Percentiles rank a stretch among this genome's conserved stretches.
Evolutionary conservation across 2,888 invertebrate species (phyloP).

Genomic region (Andrena dorsata): DNA sequence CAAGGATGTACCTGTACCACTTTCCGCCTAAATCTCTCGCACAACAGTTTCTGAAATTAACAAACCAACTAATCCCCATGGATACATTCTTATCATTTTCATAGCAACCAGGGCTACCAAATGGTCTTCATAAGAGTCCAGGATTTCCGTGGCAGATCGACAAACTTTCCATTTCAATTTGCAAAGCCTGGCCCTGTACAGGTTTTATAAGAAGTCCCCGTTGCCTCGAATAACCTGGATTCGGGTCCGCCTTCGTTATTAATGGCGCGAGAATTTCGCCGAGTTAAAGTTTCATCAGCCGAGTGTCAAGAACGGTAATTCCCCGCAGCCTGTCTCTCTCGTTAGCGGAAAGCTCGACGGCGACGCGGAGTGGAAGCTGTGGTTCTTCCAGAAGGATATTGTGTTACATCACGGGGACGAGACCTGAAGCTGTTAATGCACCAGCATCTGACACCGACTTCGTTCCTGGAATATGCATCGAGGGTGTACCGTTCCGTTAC

Average conservation of each 20-base stretch:
- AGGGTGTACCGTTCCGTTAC: constrained; percentile 73
- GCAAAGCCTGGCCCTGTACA: background rate
- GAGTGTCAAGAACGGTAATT: constrained; percentile 42
- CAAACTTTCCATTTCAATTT: background rate
- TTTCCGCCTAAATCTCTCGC: background rate
- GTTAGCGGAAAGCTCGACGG: constrained; percentile 31
- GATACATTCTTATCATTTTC: background rate
- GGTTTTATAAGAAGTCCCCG: background rate
- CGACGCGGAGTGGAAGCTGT: constrained; percentile 35
- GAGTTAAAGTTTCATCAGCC: constrained; percentile 15
- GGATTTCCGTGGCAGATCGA: background rate
- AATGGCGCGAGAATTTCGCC: background rate
- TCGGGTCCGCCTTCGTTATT: background rate
- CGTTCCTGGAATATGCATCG: constrained; percentile 65
- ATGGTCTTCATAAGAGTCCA: background rate
- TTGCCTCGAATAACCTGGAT: background rate
- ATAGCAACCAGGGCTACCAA: background rate
- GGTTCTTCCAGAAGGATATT: constrained; percentile 57
- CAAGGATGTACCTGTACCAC: background rate
- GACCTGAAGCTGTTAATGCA: constrained; percentile 66
- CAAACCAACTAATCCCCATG: background rate
- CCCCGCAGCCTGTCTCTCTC: constrained; percentile 10
- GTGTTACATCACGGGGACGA: constrained; percentile 62
- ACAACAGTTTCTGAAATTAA: background rate
- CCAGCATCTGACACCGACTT: constrained; percentile 66